phyloP scores from a whole-genome alignment of 2,888 invertebrate genomes.

The Ornithoptera alexandrae region DNA sequence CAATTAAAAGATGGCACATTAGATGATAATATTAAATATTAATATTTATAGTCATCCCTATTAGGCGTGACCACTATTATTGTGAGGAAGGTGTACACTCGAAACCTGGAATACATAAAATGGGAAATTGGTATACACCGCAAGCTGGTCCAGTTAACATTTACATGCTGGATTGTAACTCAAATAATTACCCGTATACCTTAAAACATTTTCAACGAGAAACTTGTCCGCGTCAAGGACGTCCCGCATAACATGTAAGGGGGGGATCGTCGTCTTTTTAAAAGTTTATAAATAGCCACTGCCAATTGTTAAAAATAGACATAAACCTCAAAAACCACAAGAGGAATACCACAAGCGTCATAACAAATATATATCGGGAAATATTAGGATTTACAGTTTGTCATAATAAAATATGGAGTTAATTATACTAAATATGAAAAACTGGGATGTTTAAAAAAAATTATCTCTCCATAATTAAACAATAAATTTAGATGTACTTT shows the following conservation, averaged over 20 bases:
- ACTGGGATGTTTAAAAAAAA: background rate
- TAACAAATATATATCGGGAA: background rate
- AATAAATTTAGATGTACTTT: background rate
- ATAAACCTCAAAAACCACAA: slow-evolving; percentile 25
- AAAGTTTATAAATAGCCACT: slow-evolving; percentile 50
- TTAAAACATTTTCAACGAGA: slow-evolving; percentile 17
- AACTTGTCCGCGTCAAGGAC: slow-evolving; percentile 48
- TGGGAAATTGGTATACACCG: background rate
- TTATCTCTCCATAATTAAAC: background rate
- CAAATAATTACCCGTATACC: slow-evolving; percentile 9
- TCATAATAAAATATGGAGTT: background rate
- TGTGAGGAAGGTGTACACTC: background rate
- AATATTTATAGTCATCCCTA: no score
- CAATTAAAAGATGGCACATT: no score
- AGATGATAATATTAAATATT: no score
- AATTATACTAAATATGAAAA: background rate
- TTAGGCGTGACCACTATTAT: no score
- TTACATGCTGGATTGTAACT: slow-evolving; percentile 6
- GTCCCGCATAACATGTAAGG: slow-evolving; percentile 41
- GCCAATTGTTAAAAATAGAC: slow-evolving; percentile 51
- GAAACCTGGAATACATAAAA: background rate
- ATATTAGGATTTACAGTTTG: background rate
- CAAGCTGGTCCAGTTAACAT: slow-evolving; percentile 1
- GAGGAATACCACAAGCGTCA: background rate
- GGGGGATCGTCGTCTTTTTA: slow-evolving; percentile 50